phyloP scores from a whole-genome alignment of 2,888 invertebrate genomes.

The Gerris lacustris region DNA sequence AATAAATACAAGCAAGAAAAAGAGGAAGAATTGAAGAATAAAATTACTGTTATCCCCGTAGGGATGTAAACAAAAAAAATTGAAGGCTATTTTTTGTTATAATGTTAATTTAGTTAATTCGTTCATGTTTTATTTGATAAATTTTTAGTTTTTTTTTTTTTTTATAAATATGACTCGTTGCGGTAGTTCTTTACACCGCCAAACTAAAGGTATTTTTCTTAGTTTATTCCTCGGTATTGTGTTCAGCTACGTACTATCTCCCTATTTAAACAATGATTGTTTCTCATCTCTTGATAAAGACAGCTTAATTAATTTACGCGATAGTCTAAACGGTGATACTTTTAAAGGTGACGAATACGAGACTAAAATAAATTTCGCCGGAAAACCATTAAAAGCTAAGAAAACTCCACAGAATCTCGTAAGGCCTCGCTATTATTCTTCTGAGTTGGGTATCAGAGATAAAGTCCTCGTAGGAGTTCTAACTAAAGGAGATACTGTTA shows the following conservation, averaged over 20 bases:
- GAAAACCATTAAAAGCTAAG: constrained; percentile 39
- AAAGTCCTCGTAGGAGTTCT: constrained; percentile 78
- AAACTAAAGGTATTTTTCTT: constrained; percentile 28
- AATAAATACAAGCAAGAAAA: too few relatives aligned
- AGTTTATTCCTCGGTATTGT: constrained; percentile 29
- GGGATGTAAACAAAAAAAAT: too few relatives aligned
- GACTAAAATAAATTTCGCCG: constrained; percentile 39
- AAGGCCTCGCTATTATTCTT: constrained; percentile 84
- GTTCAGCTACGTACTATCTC: constrained; percentile 28
- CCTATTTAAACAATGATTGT: constrained; percentile 27
- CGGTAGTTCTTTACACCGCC: neutral
- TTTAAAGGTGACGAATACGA: constrained; percentile 37
- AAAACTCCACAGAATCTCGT: constrained; percentile 50
- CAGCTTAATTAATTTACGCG: constrained; percentile 21
- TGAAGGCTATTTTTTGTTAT: too few relatives aligned
- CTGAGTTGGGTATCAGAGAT: constrained; percentile 85
- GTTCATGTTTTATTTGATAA: too few relatives aligned
- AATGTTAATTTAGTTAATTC: too few relatives aligned
- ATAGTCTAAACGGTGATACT: constrained; percentile 18
- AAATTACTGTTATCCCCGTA: too few relatives aligned
- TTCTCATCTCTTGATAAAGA: constrained; percentile 22
- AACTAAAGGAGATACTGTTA: constrained; percentile 59
- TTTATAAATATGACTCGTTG: neutral
- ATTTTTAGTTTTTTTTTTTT: too few relatives aligned
- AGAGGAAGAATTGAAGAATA: too few relatives aligned